These are phyloP conservation scores for Penaeus indicus DNA, from an alignment of 1,140 invertebrate genomes.

Conservation along the genomic window DNA sequence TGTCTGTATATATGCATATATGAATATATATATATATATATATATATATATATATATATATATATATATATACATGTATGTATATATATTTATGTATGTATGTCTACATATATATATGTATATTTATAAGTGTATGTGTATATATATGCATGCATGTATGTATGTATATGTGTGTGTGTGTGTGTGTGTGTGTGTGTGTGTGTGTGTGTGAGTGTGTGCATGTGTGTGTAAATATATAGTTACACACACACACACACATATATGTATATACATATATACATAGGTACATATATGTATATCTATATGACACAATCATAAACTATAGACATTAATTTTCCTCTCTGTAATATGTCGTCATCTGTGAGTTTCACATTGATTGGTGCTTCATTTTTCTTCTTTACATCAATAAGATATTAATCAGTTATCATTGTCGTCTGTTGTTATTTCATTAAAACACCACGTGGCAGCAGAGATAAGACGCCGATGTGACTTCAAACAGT, in stretches of 20 bases:
- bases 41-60: background rate
- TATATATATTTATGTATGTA: background rate
- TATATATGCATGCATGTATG: background rate
- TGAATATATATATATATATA: background rate
- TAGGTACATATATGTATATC: background rate
- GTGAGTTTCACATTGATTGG: no score
- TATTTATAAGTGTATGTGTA: background rate
- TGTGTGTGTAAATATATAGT: background rate
- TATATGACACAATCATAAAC: no score
- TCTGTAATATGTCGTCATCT: no score
- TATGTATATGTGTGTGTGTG: background rate
- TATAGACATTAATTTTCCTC: no score
- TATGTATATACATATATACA: background rate
- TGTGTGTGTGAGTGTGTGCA: background rate
- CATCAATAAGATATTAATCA: no score
- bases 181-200: constrained; percentile 10
- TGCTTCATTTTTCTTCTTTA: no score
- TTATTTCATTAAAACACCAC: no score
- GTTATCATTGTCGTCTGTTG: no score
- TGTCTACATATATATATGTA: background rate
- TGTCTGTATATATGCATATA: no score
- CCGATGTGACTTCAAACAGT: no score
- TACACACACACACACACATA: background rate
- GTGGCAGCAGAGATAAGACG: no score
- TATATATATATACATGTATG: background rate